Evolutionary conservation across 2,797 vertebrate species (phyloP).

Genomic region (Morelia viridis): DNA sequence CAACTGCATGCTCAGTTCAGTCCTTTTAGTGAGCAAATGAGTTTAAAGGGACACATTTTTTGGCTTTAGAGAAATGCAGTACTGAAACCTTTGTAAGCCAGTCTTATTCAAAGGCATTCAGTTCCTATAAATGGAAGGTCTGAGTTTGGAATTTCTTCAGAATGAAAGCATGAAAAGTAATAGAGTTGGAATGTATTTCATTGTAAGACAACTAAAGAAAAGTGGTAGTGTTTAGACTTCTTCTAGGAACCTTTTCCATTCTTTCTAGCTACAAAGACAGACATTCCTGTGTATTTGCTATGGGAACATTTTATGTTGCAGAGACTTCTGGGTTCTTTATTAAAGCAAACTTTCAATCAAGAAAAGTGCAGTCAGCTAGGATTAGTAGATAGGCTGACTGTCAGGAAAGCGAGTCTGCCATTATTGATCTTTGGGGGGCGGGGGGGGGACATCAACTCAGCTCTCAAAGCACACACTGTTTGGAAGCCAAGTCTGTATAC

Average conservation of each 20-base stretch:
- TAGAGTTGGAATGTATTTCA: neutral
- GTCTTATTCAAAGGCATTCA: neutral
- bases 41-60: neutral
- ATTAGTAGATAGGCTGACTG: neutral
- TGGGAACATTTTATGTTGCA: neutral
- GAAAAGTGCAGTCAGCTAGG: neutral
- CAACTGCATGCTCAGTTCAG: neutral
- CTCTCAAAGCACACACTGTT: neutral
- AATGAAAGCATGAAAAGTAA: neutral
- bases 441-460: neutral
- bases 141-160: neutral
- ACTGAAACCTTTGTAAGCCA: neutral
- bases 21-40: neutral
- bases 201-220: neutral
- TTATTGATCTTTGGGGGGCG: neutral
- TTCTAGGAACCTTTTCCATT: neutral
- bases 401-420: neutral
- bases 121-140: neutral
- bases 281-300: neutral
- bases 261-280: neutral
- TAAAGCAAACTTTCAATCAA: neutral
- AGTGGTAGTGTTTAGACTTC: neutral
- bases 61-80: neutral
- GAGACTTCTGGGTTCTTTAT: neutral
- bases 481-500: neutral